Percentiles rank a stretch among this genome's conserved stretches.
These are phyloP conservation scores for Hypanus sabinus DNA, from an alignment of 2,113 vertebrate genomes.

Conservation along the genomic window DNA sequence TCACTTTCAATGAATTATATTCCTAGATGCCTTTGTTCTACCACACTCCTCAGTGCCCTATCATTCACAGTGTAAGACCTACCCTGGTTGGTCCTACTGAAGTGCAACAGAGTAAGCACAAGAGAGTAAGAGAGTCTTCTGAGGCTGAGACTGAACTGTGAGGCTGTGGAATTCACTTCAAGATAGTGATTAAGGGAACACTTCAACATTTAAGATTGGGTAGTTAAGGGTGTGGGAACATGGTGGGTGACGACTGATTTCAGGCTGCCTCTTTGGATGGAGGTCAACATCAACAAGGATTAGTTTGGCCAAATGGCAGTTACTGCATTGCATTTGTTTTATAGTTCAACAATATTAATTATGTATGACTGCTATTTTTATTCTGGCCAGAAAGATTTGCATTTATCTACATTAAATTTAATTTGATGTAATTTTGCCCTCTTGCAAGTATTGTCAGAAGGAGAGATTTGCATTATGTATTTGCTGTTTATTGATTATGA, in stretches of 20 bases:
- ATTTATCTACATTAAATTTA: not conserved
- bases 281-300: not conserved
- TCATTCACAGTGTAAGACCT: too few species aligned
- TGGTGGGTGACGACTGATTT: not conserved
- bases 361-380: not conserved
- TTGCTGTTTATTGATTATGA: too few species aligned
- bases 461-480: too few species aligned
- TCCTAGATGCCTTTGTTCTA: too few species aligned
- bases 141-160: not conserved
- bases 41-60: too few species aligned
- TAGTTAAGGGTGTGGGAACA: not conserved
- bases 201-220: not conserved
- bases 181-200: not conserved
- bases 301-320: not conserved
- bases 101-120: too few species aligned
- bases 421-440: not conserved
- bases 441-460: not conserved
- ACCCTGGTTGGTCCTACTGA: too few species aligned
- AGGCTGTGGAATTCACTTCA: not conserved
- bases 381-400: not conserved
- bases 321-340: not conserved
- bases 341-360: not conserved
- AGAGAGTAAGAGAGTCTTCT: not conserved
- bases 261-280: not conserved
- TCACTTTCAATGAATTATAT: too few species aligned